phyloP scores from a whole-genome alignment of 1,140 invertebrate species.

The Drosophila elegans region DNA sequence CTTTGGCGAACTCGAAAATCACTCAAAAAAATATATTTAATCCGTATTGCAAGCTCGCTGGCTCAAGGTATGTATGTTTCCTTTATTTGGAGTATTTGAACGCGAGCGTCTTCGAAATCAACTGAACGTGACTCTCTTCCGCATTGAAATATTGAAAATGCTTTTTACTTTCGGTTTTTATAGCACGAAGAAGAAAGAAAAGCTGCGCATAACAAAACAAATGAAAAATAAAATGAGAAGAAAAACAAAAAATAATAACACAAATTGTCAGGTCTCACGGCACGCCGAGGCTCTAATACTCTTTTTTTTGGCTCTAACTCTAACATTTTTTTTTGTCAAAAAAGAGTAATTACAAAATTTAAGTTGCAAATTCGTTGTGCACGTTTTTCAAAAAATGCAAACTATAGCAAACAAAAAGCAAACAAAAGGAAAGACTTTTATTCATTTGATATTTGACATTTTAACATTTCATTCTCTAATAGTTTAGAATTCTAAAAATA shows the following conservation, averaged over 20 bases:
- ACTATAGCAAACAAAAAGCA: too few species aligned
- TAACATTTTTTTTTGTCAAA: too few species aligned
- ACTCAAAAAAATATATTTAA: conserved; percentile 40
- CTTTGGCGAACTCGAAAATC: conserved; percentile 19
- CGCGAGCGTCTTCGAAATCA: conserved; percentile 43
- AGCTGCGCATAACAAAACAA: conserved; percentile 78
- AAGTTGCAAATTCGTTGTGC: too few species aligned
- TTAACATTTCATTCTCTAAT: too few species aligned
- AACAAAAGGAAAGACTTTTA: too few species aligned
- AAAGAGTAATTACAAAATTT: too few species aligned
- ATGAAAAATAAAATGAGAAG: conserved; percentile 65
- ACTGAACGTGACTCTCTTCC: conserved; percentile 67
- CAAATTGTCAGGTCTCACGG: conserved; percentile 21
- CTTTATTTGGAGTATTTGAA: conserved; percentile 10
- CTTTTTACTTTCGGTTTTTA: conserved; percentile 81
- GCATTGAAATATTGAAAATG: conserved; percentile 79
- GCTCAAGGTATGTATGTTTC: conserved; percentile 3
- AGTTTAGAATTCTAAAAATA: too few species aligned
- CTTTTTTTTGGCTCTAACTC: conserved; percentile 17
- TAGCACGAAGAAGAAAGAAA: conserved; percentile 78
- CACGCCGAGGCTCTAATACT: conserved; percentile 24
- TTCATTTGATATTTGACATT: too few species aligned
- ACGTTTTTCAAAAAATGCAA: too few species aligned
- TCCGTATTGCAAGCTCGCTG: conserved; percentile 1
- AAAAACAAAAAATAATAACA: conserved; percentile 56